Percentiles rank a stretch among this genome's conserved stretches.
Evolutionary conservation across 2,888 invertebrate genomes (phyloP).

Genomic region (Philaethria dido): DNA sequence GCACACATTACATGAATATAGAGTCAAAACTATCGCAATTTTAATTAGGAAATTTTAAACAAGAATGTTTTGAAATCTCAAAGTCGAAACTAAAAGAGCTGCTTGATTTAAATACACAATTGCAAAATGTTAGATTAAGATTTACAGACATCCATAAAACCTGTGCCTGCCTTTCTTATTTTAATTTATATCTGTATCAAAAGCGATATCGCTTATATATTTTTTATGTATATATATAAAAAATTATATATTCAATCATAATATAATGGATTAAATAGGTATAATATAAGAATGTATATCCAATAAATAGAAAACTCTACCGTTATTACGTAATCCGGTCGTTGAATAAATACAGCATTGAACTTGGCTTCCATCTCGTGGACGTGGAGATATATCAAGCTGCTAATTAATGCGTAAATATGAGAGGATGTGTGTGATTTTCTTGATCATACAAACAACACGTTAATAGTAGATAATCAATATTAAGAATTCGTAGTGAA

Average conservation of each 20-base stretch:
- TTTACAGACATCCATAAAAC: conserved; percentile 8
- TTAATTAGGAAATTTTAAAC: conserved; percentile 39
- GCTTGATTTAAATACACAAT: conserved; percentile 29
- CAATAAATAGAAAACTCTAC: not conserved
- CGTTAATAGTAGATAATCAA: conserved; percentile 26
- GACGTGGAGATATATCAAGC: conserved; percentile 31
- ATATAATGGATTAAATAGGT: not conserved
- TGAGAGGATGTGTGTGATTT: conserved; percentile 34
- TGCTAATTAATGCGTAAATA: conserved; percentile 40
- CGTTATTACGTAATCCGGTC: conserved; percentile 19
- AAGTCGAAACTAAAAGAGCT: conserved; percentile 27
- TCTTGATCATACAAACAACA: conserved; percentile 30
- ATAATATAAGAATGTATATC: not conserved
- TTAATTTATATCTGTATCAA: not conserved
- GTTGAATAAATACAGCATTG: conserved; percentile 34
- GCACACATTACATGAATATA: conserved; percentile 34
- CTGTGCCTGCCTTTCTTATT: not conserved
- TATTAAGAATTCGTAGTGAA: conserved; percentile 18
- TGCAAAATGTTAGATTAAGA: conserved; percentile 28
- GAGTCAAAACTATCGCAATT: conserved; percentile 38
- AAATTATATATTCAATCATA: too few species aligned
- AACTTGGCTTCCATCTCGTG: conserved; percentile 34
- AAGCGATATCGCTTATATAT: too few species aligned
- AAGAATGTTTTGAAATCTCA: conserved; percentile 31
- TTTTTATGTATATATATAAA: too few species aligned